Conservation (phyloP, 2,797 vertebrate species). For the Parotocinclus haroldoi region DNA sequence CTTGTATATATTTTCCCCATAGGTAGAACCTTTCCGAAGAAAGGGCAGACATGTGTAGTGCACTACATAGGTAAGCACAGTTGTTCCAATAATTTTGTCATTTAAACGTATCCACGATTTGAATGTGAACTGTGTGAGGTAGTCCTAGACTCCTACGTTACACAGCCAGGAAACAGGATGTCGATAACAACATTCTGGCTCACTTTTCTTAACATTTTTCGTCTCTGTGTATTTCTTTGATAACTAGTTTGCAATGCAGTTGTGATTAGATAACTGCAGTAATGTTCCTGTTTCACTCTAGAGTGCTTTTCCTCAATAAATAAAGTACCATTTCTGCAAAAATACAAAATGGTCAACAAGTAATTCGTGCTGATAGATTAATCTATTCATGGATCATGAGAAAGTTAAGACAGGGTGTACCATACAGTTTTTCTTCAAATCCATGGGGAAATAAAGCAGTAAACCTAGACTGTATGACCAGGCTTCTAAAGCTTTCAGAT, state of each 20-base stretch:
- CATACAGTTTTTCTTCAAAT: too few species aligned
- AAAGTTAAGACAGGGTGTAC: conserved; percentile 7
- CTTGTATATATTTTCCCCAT: conserved; percentile 44
- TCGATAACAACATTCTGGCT: conserved; percentile 57
- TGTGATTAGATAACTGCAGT: conserved; percentile 4
- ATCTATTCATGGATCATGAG: conserved; percentile 9
- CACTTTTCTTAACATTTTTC: conserved; percentile 45
- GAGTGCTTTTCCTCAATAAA: conserved; percentile 10
- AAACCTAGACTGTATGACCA: too few species aligned
- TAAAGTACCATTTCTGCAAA: not conserved
- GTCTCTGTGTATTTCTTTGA: conserved; percentile 35
- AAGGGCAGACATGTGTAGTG: conserved; percentile 95
- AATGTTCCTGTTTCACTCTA: conserved; percentile 5
- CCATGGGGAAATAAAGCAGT: too few species aligned
- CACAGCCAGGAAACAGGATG: conserved; percentile 71
- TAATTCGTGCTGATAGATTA: conserved; percentile 15
- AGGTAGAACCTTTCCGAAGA: conserved; percentile 99
- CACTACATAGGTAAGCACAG: conserved; percentile 93
- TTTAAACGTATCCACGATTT: conserved; percentile 11
- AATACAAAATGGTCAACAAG: conserved; percentile 12
- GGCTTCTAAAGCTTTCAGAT: too few species aligned
- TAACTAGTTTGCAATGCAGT: not conserved
- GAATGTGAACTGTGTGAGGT: not conserved
- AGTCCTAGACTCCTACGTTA: conserved; percentile 65
- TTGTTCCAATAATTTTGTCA: conserved; percentile 8